Evolutionary conservation across 2,113 vertebrate species (phyloP).

Genomic region (Melanotaenia duboulayi): DNA sequence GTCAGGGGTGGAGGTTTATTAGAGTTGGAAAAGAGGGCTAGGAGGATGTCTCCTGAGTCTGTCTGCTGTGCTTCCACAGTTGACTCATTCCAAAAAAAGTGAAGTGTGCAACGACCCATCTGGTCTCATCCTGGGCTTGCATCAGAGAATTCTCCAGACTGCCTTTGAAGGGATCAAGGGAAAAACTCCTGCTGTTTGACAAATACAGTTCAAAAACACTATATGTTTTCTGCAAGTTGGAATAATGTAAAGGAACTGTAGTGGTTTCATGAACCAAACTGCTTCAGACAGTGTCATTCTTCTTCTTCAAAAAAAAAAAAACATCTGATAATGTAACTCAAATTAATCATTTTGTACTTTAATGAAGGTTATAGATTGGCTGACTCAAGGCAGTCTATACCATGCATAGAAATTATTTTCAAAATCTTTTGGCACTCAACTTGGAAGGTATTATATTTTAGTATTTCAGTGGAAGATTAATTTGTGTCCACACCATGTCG

Average conservation of each 20-base stretch:
- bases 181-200: constrained; percentile 67
- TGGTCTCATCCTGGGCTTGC: constrained; percentile 57
- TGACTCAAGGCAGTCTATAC: constrained; percentile 34
- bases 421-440: background rate
- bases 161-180: constrained; percentile 73
- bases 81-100: constrained; percentile 69
- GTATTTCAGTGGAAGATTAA: too few relatives aligned
- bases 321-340: background rate
- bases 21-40: background rate
- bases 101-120: constrained; percentile 63
- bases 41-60: constrained; percentile 30
- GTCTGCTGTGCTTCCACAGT: constrained; percentile 63
- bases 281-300: background rate
- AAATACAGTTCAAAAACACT: constrained; percentile 65
- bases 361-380: background rate
- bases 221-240: constrained; percentile 22
- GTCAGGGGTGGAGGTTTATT: constrained; percentile 3
- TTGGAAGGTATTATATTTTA: too few relatives aligned
- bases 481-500: too few relatives aligned
- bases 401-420: background rate
- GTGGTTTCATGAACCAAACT: constrained; percentile 26
- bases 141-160: constrained; percentile 67
- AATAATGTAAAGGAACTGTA: constrained; percentile 38
- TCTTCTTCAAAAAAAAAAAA: too few relatives aligned
- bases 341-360: too few relatives aligned